These are phyloP conservation scores for Elephas maximus DNA, from an alignment of 2,113 vertebrate genomes.

Conservation along the genomic window DNA sequence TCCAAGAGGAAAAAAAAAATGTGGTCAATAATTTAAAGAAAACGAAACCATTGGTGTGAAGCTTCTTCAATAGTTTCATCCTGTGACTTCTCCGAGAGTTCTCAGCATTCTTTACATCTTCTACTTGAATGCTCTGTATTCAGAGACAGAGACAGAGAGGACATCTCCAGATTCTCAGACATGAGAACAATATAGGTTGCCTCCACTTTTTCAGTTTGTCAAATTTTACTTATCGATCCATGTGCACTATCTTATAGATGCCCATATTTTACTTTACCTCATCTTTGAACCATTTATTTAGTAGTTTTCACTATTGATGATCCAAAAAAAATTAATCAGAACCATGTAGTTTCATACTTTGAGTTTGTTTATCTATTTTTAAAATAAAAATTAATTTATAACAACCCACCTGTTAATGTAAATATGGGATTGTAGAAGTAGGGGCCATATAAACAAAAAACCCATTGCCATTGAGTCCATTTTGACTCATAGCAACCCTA, in stretches of 20 bases:
- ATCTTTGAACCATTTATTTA: background rate
- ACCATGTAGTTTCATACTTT: background rate
- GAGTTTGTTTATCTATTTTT: constrained; percentile 10
- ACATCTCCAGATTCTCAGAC: background rate
- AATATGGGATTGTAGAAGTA: constrained; percentile 7
- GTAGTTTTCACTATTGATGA: background rate
- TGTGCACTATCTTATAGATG: background rate
- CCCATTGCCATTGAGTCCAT: no score
- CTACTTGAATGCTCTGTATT: background rate
- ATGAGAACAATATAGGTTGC: background rate
- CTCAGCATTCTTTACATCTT: background rate
- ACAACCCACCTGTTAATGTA: background rate
- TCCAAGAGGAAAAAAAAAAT: constrained; percentile 45
- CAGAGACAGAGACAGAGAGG: background rate
- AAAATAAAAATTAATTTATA: constrained; percentile 9
- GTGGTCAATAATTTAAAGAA: constrained; percentile 32
- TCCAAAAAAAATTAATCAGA: background rate
- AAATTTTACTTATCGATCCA: background rate
- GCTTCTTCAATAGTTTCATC: background rate
- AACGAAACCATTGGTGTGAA: constrained; percentile 9
- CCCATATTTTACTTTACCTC: background rate
- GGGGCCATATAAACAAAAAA: background rate
- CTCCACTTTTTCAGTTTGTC: background rate
- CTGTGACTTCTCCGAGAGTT: background rate
- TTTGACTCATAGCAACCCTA: no score